Percentiles rank a stretch among this genome's conserved stretches.
phyloP scores from a whole-genome alignment of 2,797 vertebrate species.

The Darevskia nairensis region DNA sequence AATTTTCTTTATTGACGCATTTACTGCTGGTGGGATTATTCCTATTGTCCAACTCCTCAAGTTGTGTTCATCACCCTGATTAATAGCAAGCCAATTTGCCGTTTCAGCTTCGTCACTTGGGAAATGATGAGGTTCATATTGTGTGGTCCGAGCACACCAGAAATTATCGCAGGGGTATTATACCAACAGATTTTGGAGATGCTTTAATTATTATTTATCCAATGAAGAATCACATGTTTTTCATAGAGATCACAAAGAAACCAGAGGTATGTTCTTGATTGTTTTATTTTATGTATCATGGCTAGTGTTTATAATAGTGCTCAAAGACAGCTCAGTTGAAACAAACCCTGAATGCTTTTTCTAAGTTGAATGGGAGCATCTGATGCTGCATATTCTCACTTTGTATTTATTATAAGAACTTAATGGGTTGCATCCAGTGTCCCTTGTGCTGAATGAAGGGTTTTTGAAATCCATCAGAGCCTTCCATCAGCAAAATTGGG shows the following conservation, averaged over 20 bases:
- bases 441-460: background rate
- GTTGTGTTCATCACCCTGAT: constrained; percentile 73
- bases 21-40: constrained; percentile 50
- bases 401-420: background rate
- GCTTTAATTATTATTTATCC: constrained; percentile 97
- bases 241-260: constrained; percentile 96
- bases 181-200: constrained; percentile 97
- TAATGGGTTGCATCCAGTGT: background rate
- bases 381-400: background rate
- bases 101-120: constrained; percentile 97
- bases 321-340: constrained; percentile 12
- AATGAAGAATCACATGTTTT: constrained; percentile 98
- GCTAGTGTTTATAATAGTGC: background rate
- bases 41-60: constrained; percentile 74
- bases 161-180: constrained; percentile 96
- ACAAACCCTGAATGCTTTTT: background rate
- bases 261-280: constrained; percentile 84
- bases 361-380: background rate
- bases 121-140: constrained; percentile 98
- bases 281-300: background rate
- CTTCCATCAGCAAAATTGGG: background rate
- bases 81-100: constrained; percentile 79
- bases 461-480: background rate
- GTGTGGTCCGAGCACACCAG: constrained; percentile 98
- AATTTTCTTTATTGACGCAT: background rate